Base-by-base conservation (phyloP, 2,797 vertebrate species). In the Stomatorhinus walkeri region DNA sequence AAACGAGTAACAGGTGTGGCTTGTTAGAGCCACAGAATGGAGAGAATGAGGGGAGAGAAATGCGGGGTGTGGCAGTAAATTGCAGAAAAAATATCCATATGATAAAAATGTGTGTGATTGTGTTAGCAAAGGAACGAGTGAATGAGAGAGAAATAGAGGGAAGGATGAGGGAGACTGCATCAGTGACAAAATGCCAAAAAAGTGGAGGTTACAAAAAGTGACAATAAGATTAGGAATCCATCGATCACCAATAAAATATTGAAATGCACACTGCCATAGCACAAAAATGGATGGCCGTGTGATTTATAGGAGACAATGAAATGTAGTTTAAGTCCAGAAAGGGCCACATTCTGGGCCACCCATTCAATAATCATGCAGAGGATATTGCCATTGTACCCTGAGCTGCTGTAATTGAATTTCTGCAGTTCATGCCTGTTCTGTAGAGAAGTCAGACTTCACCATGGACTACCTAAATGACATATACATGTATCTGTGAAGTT, bases 161-260 rank as follows among this genome's bases (percentile, higher is more conserved):
- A 32, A 32, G 68, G 46, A 81, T 51, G 48, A 51, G 19, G 48
- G 93, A 95, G 95, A 96, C 95, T 95, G 94, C 94, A 95, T 94
- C 90, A 92, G 93, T 96, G 95, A 96, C 95, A 96, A 95, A 96
- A 95, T 90, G 93, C 93, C 93, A 93, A 93, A 93, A 93, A 95
- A 95, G 96, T 91, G 93, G 94, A 95, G 95, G 95, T 96, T 51
- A 51, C 49, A 49, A 51, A 51, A 51, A 12, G 10, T 12, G 49
- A 51, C 2, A 12, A 51, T 3, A 96, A 96, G 96, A 96, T 96
- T 96, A 96, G 95, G 95, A 95, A 94, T 96, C 95, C 95, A 96
- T 96, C 95, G 94, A 94, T 96, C 95, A 96, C 94, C 92, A 94
- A 96, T 96, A 94, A 96, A 96, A 96, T 95, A 96, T 96, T 96